Base-by-base conservation (phyloP, 2,888 invertebrate genomes). In the Pyrocoelia pectoralis region DNA sequence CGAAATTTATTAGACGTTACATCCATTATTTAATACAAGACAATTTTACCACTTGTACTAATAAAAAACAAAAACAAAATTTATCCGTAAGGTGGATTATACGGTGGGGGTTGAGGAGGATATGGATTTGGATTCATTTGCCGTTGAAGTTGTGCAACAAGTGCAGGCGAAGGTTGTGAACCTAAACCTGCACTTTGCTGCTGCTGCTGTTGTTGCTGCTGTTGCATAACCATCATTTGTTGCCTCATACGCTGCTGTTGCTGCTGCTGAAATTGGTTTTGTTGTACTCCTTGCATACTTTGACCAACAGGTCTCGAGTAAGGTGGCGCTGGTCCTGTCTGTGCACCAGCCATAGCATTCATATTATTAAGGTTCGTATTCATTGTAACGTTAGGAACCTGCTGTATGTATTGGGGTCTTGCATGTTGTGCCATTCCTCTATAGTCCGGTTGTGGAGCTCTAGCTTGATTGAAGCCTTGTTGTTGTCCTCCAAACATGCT, bases 301-400 rank as follows among this genome's bases (percentile, higher is more conserved):
- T 79, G 79, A 1, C 73, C 73, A 1, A 68, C 72, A 1, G 77
- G 81, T 62, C 93, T 86, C 5, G 90, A 89, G 81, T 94, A 94
- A 0, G 93, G 92, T 1, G 93, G 92, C 9, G 92, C 92, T 0
- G 91, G 90, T 6, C 90, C 92, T 56, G 79, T 78, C 70, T 80
- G 80, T 2, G 80, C 84, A 15, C 77, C 80, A 48, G 81, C 82
- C 82, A 84, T 79, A 66, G 83, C 77, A 67, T 88, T 89, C 87
- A 90, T 89, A 0, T 87, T 83, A 55, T 89, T 90, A 93, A 93
- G 93, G 10, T 92, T 92, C 1, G 88, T 84, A 61, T 91, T 91
- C 94, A 94, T 94, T 0, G 93, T 93, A 1, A 94, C 94, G 78
- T 94, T 94, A 1, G 94, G 93, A 1, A 93, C 90, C 83, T 80